These are phyloP conservation scores for Brachionus manjavacas DNA, from an alignment of 1,140 invertebrate genomes.

Conservation along the genomic window DNA sequence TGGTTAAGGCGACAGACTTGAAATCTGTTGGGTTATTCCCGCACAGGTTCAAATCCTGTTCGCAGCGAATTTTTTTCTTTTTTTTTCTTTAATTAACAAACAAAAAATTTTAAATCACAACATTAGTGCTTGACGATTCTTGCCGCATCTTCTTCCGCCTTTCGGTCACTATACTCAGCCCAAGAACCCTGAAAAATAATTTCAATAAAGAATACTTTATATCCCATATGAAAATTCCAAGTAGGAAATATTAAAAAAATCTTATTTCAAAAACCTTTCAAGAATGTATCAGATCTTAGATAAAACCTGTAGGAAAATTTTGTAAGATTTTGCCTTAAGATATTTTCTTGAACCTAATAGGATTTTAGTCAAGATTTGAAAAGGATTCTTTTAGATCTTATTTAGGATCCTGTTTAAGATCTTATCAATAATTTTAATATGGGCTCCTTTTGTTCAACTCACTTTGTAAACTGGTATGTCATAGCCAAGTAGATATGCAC, in stretches of 20 bases:
- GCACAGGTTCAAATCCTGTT: conserved; percentile 35
- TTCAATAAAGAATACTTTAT: too few species aligned
- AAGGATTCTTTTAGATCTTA: too few species aligned
- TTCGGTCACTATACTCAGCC: background rate
- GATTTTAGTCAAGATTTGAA: too few species aligned
- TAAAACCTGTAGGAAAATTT: too few species aligned
- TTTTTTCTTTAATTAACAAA: background rate
- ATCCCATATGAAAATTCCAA: too few species aligned
- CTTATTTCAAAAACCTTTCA: too few species aligned
- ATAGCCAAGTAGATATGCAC: background rate
- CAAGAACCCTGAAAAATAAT: conserved; percentile 19
- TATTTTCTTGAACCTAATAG: too few species aligned
- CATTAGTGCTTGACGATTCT: background rate
- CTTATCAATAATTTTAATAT: too few species aligned
- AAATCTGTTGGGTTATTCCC: conserved; percentile 27
- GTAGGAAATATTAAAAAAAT: too few species aligned
- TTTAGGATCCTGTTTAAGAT: too few species aligned
- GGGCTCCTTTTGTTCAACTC: background rate
- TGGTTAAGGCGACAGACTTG: conserved; percentile 38
- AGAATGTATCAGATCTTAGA: too few species aligned
- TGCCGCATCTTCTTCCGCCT: background rate
- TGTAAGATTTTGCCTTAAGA: too few species aligned
- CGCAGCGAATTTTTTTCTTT: conserved; percentile 8
- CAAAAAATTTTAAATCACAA: background rate
- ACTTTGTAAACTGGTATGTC: conserved; percentile 25